Evolutionary conservation across 2,888 invertebrate genomes (phyloP), one percentile per base, ranked within the genome.

Genomic region (Microctonus hyperodae): DNA sequence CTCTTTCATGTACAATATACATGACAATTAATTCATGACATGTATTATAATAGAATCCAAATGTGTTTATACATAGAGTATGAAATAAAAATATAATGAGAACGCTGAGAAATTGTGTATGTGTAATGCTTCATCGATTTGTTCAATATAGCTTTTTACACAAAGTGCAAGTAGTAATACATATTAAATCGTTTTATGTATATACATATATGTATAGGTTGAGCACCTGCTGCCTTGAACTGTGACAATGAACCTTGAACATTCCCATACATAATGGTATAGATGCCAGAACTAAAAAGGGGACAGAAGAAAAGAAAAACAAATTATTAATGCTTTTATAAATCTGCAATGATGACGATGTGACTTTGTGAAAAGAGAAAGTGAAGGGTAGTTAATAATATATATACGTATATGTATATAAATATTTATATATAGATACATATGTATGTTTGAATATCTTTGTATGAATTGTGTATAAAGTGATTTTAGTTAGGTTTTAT

Each of bases 171-270:
- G n/a, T 51, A 51, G 11, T 6, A 51, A 25, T 51, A 25, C 3
- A 50, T 23, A 51, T 22, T 13, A 10, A 23, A 51, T 25, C 6
- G 13, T 51, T 25, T 10, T n/a, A 25, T 23, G 25, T 51, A 51
- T 23, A 23, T 23, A 23, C 25, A 23, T 51, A 11, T 51, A 7
- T 22, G n/a, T 9, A 22, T 51, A 51, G 11, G 11, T 23, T 3
- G 1, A 51, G 11, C 4, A 51, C 2, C 22, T 23, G 33, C 11
- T 74, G 70, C 79, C 78, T 79, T 79, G 78, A 78, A 81, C 79
- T 73, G 73, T 78, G 79, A 78, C 78, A 79, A 79, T 79, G 79
- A 80, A 81, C 79, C 73, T 72, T 57, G 28, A 37, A 9, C 13
- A 37, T 23, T 23, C n/a, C 51, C 25, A 13, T 25, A 23, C n/a